Evolutionary conservation across 1,140 invertebrate genomes (phyloP).

Genomic region (Danaus melanippus): DNA sequence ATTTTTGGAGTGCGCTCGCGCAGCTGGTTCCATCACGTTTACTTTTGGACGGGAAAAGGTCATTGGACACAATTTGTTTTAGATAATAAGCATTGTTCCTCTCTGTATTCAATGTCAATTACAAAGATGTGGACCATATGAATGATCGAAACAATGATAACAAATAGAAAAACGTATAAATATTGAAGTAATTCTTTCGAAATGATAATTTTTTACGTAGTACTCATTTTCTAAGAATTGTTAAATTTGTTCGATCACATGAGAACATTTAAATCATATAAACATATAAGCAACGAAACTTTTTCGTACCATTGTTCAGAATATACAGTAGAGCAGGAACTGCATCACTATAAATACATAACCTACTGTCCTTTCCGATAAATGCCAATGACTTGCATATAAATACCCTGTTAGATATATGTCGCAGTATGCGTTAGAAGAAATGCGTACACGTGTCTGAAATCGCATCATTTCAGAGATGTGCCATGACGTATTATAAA

Average conservation of each 20-base stretch:
- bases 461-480: too few relatives aligned
- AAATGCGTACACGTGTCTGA: constrained; percentile 6
- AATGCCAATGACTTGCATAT: constrained; percentile 48
- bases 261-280: too few relatives aligned
- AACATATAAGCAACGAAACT: too few relatives aligned
- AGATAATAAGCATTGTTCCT: constrained; percentile 33
- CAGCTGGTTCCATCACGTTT: constrained; percentile 42
- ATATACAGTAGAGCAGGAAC: constrained; percentile 23
- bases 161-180: too few relatives aligned
- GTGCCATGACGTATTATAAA: too few relatives aligned
- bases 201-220: too few relatives aligned
- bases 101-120: constrained; percentile 27
- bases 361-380: constrained; percentile 34
- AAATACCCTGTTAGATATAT: constrained; percentile 25
- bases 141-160: too few relatives aligned
- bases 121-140: too few relatives aligned
- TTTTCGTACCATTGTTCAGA: too few relatives aligned
- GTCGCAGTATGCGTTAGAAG: not conserved
- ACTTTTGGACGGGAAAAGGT: constrained; percentile 65
- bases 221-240: too few relatives aligned
- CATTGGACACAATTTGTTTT: constrained; percentile 55
- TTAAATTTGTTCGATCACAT: too few relatives aligned
- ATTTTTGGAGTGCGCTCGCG: constrained; percentile 55
- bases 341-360: constrained; percentile 32
- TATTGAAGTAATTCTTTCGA: too few relatives aligned